Conservation (phyloP, 2,113 vertebrate species). For the Tauraco erythrolophus region DNA sequence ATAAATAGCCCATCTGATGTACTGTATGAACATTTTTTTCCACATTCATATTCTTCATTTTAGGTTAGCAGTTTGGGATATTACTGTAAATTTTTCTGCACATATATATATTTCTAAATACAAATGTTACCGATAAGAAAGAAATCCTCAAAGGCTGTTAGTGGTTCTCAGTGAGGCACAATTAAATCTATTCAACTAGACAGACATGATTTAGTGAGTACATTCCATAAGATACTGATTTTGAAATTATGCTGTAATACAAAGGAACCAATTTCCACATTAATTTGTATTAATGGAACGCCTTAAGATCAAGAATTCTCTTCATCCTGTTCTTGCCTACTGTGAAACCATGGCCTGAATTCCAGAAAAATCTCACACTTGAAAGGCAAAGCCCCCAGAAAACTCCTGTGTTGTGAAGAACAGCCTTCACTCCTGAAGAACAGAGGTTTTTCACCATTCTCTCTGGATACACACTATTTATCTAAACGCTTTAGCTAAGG, state of each 20-base stretch:
- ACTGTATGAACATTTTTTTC: not conserved
- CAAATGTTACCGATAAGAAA: conserved; percentile 6
- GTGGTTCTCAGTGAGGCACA: not conserved
- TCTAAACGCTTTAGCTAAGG: not conserved
- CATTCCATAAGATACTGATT: conserved; percentile 19
- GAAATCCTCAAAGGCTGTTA: not conserved
- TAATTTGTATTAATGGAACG: conserved; percentile 46
- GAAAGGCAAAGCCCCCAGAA: conserved; percentile 1
- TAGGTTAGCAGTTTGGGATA: not conserved
- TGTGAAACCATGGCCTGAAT: not conserved
- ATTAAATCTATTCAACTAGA: conserved; percentile 24
- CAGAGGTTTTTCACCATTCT: not conserved
- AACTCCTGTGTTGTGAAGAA: not conserved
- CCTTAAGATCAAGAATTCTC: conserved; percentile 39
- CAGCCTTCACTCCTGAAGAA: not conserved
- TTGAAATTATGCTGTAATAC: conserved; percentile 29
- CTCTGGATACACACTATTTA: not conserved
- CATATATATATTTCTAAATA: not conserved
- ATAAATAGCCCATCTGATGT: conserved; percentile 1
- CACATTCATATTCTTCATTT: not conserved
- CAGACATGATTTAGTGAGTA: conserved; percentile 2
- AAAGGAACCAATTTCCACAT: conserved; percentile 58
- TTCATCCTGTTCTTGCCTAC: not conserved
- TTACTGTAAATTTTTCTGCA: not conserved
- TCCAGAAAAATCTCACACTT: conserved; percentile 17